phyloP scores from a whole-genome alignment of 2,113 vertebrate genomes.

The Sylvia atricapilla region DNA sequence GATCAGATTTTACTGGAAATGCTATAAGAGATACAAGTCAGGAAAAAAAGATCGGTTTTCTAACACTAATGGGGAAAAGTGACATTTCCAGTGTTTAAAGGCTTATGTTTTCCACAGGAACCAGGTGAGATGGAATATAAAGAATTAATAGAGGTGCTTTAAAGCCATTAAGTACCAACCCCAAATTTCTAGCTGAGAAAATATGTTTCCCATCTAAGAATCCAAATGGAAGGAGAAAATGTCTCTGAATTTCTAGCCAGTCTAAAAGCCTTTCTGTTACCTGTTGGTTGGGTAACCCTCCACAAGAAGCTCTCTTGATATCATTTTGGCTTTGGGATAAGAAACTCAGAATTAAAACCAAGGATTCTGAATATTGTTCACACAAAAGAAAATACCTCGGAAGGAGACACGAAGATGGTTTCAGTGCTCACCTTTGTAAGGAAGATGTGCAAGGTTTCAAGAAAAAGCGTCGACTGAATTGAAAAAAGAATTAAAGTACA shows the following conservation, averaged over 20 bases:
- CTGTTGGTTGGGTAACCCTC: constrained; percentile 47
- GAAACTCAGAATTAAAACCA: constrained; percentile 45
- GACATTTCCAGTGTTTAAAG: constrained; percentile 72
- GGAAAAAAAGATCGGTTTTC: constrained; percentile 17
- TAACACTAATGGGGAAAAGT: constrained; percentile 54
- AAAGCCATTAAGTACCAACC: constrained; percentile 63
- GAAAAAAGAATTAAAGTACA: constrained; percentile 3
- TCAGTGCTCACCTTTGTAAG: background rate
- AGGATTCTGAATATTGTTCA: constrained; percentile 23
- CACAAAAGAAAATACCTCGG: background rate
- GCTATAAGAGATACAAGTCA: background rate
- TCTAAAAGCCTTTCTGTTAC: constrained; percentile 60
- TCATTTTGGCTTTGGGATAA: constrained; percentile 56
- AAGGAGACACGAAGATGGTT: constrained; percentile 11
- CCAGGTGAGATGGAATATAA: constrained; percentile 74
- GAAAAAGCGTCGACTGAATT: background rate
- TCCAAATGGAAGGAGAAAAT: constrained; percentile 69
- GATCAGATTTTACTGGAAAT: constrained; percentile 22
- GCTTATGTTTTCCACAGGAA: constrained; percentile 76
- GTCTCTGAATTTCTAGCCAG: constrained; percentile 65
- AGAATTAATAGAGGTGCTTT: constrained; percentile 72
- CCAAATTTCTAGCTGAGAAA: constrained; percentile 68
- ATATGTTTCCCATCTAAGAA: constrained; percentile 62
- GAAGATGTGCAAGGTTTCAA: constrained; percentile 37
- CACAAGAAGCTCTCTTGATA: constrained; percentile 58